phyloP scores from a whole-genome alignment of 2,113 vertebrate species.

The Aviceda subcristata region DNA sequence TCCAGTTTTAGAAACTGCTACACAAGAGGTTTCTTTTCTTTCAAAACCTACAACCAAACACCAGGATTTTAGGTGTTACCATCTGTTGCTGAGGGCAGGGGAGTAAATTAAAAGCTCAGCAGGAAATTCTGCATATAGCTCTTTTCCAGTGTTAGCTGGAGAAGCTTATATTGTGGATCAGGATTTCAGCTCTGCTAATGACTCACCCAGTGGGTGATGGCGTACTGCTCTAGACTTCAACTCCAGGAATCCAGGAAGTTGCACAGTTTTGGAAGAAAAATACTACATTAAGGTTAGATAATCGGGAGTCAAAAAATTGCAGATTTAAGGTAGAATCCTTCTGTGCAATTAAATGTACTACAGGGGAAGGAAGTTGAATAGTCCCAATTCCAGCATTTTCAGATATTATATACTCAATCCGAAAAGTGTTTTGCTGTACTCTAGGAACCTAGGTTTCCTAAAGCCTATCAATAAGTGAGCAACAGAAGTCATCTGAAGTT shows the following conservation, averaged over 20 bases:
- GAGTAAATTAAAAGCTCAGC: neutral
- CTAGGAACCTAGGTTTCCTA: neutral
- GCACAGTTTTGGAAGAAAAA: neutral
- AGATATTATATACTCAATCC: neutral
- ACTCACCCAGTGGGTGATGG: neutral
- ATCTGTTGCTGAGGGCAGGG: neutral
- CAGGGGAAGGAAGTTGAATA: neutral
- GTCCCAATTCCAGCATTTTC: neutral
- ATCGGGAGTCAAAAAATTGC: neutral
- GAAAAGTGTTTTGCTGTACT: neutral
- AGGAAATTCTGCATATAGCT: neutral
- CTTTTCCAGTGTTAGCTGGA: neutral
- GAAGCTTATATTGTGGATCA: neutral
- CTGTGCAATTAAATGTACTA: neutral
- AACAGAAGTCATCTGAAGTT: neutral
- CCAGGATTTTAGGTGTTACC: neutral
- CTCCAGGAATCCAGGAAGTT: neutral
- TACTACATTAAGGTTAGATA: neutral
- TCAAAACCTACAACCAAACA: neutral
- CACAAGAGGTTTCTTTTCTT: neutral
- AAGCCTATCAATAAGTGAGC: neutral
- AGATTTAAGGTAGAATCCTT: neutral
- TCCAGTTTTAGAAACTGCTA: neutral
- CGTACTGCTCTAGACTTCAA: neutral
- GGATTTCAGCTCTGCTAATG: neutral